A percentile compares a stretch with the other conserved stretches of the same genome.
phyloP scores from a whole-genome alignment of 1,140 invertebrate genomes.

The Platorchestia sp. region DNA sequence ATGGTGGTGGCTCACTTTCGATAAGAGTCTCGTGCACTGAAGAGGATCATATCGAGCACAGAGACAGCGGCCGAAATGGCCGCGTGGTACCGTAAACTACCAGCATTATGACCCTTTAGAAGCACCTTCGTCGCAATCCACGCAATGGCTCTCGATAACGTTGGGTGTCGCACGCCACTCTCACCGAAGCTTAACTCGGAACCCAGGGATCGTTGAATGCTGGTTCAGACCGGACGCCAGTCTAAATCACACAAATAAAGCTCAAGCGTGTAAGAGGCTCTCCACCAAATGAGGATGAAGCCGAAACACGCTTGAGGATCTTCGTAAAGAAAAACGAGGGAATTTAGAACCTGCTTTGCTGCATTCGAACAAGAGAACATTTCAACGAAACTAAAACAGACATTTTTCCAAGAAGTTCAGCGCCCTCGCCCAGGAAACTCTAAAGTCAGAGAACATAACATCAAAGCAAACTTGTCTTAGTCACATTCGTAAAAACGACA shows the following conservation, averaged over 20 bases:
- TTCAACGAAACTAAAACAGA: neutral
- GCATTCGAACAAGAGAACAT: neutral
- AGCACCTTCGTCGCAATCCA: neutral
- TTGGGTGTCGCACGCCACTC: neutral
- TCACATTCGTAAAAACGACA: neutral
- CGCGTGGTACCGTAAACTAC: slow-evolving; percentile 23
- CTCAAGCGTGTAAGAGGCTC: neutral
- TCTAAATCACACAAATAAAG: slow-evolving; percentile 12
- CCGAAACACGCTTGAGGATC: slow-evolving; percentile 19
- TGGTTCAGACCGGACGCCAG: neutral
- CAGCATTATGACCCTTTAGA: slow-evolving; percentile 29
- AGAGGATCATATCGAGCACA: slow-evolving; percentile 52
- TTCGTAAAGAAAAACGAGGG: neutral
- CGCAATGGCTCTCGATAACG: slow-evolving; percentile 34
- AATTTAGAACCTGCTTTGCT: neutral
- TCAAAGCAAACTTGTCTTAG: neutral
- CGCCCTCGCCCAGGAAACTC: neutral
- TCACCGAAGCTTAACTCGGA: neutral
- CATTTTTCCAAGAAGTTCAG: neutral
- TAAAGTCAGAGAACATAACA: neutral
- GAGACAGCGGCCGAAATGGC: slow-evolving; percentile 40
- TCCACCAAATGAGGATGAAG: neutral
- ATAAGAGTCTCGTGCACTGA: neutral
- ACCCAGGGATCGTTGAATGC: neutral
- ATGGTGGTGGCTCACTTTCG: neutral